Evolutionary conservation across 2,113 vertebrate genomes (phyloP).

Genomic region (Nannospalax galili): DNA sequence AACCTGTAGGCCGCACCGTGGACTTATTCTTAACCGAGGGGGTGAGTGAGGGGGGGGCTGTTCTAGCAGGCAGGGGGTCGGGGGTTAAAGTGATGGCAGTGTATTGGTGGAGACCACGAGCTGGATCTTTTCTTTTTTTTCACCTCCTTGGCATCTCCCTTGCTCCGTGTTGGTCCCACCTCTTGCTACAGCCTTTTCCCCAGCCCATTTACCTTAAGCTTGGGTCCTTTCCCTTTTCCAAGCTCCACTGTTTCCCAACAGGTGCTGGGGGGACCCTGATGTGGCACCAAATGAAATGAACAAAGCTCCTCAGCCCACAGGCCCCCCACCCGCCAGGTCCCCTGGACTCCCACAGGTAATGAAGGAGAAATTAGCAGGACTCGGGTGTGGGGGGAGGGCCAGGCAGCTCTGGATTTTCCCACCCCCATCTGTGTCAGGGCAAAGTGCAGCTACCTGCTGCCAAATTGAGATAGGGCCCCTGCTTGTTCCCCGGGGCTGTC

Average conservation of each 20-base stretch:
- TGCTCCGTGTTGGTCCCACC: not conserved
- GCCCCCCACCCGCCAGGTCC: constrained; percentile 97
- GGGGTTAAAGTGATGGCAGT: constrained; percentile 30
- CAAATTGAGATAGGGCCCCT: constrained; percentile 72
- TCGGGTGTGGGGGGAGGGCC: constrained; percentile 56
- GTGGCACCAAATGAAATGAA: constrained; percentile 99
- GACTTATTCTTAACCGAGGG: constrained; percentile 77
- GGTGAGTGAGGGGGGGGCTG: constrained; percentile 65
- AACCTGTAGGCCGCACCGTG: constrained; percentile 81
- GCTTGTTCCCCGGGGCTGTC: constrained; percentile 67
- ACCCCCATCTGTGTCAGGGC: constrained; percentile 73
- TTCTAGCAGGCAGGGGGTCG: constrained; percentile 17
- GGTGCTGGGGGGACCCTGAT: constrained; percentile 93
- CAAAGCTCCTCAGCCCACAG: constrained; percentile 99
- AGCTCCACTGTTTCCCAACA: constrained; percentile 74
- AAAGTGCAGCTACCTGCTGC: constrained; percentile 78
- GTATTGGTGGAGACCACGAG: not conserved
- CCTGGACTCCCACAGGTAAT: constrained; percentile 97
- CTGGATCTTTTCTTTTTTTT: not conserved
- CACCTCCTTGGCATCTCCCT: not conserved
- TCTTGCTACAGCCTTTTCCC: constrained; percentile 41
- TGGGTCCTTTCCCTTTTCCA: constrained; percentile 42
- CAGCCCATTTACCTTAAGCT: constrained; percentile 33
- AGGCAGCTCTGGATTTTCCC: constrained; percentile 64
- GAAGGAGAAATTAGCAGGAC: constrained; percentile 45